Percentiles rank a stretch among this genome's conserved stretches.
Conservation (phyloP, 2,797 vertebrate genomes). For the Eleutherodactylus coqui region DNA sequence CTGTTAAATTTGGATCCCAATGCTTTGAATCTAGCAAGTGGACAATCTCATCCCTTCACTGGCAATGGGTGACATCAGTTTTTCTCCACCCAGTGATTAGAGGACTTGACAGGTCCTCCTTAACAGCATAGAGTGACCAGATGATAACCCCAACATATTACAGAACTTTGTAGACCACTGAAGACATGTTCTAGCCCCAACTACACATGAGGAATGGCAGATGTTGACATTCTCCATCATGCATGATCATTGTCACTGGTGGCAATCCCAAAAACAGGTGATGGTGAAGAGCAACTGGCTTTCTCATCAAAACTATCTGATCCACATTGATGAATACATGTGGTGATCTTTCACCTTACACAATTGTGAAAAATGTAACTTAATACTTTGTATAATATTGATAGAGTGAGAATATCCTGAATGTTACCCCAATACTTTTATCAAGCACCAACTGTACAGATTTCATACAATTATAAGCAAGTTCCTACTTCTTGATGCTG, state of each 20-base stretch:
- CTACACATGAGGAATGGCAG: not conserved
- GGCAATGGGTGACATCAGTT: too few species aligned
- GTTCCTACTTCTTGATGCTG: too few species aligned
- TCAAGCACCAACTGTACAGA: too few species aligned
- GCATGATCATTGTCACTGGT: not conserved
- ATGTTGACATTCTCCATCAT: too few species aligned
- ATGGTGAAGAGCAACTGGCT: not conserved
- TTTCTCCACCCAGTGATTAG: too few species aligned
- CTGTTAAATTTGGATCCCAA: too few species aligned
- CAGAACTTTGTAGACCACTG: not conserved
- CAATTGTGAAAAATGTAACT: not conserved
- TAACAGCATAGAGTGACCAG: not conserved
- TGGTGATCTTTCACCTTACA: not conserved
- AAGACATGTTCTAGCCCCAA: not conserved
- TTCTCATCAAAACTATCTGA: too few species aligned
- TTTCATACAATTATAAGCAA: too few species aligned
- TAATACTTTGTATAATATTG: not conserved
- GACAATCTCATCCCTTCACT: too few species aligned
- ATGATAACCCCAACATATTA: not conserved
- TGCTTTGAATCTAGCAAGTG: too few species aligned
- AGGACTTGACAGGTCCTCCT: too few species aligned
- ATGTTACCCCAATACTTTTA: not conserved
- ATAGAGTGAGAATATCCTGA: not conserved
- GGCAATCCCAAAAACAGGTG: not conserved
- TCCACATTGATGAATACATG: not conserved